A percentile compares a stretch with the other conserved stretches of the same genome.
These are phyloP conservation scores for Archivesica marissinica DNA, from an alignment of 1,140 invertebrate species.

Conservation along the genomic window DNA sequence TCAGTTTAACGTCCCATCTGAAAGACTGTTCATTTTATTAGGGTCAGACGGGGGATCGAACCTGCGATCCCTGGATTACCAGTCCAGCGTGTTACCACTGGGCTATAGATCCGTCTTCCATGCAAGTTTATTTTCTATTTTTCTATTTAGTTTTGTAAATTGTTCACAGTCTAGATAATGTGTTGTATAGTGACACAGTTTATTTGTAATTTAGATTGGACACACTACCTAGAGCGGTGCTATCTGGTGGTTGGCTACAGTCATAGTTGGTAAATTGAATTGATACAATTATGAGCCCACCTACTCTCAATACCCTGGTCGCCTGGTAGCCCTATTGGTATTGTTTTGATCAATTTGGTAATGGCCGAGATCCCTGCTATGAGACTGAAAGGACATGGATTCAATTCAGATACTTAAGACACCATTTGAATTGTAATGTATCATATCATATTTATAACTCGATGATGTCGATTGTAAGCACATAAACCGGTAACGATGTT, in stretches of 20 bases:
- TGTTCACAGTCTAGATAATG: too few relatives aligned
- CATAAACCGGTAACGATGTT: not conserved
- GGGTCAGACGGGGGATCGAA: too few relatives aligned
- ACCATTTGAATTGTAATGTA: not conserved
- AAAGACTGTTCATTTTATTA: too few relatives aligned
- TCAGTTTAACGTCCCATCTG: too few relatives aligned
- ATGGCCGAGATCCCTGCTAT: not conserved
- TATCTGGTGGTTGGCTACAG: not conserved
- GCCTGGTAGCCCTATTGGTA: not conserved
- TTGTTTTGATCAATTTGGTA: slow-evolving; percentile 20
- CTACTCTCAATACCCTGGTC: too few relatives aligned
- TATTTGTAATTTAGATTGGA: slow-evolving; percentile 3
- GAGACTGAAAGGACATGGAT: not conserved
- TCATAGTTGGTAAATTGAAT: slow-evolving; percentile 2
- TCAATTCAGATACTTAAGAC: not conserved
- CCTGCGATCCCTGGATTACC: too few relatives aligned
- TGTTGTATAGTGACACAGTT: too few relatives aligned
- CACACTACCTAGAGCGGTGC: not conserved
- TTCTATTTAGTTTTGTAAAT: too few relatives aligned
- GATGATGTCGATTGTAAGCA: not conserved
- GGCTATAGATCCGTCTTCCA: too few relatives aligned
- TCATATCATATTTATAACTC: not conserved
- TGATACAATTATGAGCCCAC: too few relatives aligned
- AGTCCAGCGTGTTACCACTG: too few relatives aligned
- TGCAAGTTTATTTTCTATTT: too few relatives aligned